These are phyloP conservation scores for Theristicus caerulescens DNA, from an alignment of 2,113 vertebrate species.

Conservation along the genomic window DNA sequence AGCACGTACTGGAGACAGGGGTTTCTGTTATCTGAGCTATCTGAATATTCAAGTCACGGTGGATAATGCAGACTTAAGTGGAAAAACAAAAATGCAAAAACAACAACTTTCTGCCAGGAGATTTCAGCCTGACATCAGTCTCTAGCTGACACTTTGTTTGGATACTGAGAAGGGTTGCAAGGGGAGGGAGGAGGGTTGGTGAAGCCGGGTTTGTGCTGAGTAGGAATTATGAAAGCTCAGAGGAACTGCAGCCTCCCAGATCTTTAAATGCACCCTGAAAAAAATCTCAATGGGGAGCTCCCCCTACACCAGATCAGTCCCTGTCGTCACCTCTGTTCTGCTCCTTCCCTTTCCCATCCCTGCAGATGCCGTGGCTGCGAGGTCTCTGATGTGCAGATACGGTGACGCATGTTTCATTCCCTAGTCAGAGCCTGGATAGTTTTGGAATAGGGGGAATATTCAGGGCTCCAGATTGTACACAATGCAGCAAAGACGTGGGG, in stretches of 20 bases:
- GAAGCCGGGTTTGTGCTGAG: background rate
- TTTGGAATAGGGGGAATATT: background rate
- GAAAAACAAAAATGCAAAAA: background rate
- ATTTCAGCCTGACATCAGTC: background rate
- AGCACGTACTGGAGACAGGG: background rate
- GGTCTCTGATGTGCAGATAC: slow-evolving; percentile 50
- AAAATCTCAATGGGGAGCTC: slow-evolving; percentile 22
- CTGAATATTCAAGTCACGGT: background rate
- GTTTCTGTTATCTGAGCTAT: background rate
- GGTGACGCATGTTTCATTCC: background rate
- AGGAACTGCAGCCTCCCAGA: background rate
- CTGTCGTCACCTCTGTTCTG: background rate
- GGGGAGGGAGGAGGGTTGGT: background rate
- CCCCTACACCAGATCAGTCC: background rate
- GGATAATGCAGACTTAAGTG: background rate
- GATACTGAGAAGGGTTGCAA: background rate
- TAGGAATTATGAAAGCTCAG: background rate
- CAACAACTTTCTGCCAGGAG: background rate
- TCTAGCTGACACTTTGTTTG: slow-evolving; percentile 6
- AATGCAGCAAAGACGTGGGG: fast-evolving
- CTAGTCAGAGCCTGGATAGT: background rate
- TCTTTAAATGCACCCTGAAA: background rate
- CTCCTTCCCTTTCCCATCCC: background rate
- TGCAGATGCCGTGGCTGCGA: background rate
- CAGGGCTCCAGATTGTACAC: background rate